Percentiles rank a stretch among this genome's conserved stretches.
These are phyloP conservation scores for Lordiphosa clarofinis DNA, from an alignment of 1,140 invertebrate genomes.

Conservation along the genomic window DNA sequence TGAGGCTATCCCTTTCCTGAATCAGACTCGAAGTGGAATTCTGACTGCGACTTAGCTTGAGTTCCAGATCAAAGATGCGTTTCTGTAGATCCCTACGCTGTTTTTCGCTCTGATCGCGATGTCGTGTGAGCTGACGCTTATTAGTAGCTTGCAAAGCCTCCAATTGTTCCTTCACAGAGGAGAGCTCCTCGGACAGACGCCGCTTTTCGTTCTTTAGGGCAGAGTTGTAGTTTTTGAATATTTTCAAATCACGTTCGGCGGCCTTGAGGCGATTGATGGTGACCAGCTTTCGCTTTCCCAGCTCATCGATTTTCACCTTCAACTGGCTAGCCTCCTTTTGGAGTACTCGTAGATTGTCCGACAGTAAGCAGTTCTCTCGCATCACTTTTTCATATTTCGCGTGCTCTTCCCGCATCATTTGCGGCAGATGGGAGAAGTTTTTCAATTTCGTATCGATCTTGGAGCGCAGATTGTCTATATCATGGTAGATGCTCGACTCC, in stretches of 20 bases:
- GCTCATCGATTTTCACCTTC: constrained; percentile 66
- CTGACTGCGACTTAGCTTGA: constrained; percentile 67
- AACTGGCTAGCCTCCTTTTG: constrained; percentile 59
- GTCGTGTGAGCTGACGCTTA: constrained; percentile 57
- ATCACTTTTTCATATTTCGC: constrained; percentile 54
- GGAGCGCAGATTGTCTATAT: constrained; percentile 52
- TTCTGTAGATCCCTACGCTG: constrained; percentile 71
- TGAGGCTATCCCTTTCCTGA: constrained; percentile 68
- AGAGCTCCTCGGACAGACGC: constrained; percentile 47
- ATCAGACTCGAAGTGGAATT: constrained; percentile 67
- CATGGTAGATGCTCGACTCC: constrained; percentile 55
- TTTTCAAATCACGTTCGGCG: constrained; percentile 67
- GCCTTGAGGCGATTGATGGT: constrained; percentile 64
- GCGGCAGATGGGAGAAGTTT: constrained; percentile 56
- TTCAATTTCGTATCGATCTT: constrained; percentile 66
- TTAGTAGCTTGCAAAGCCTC: constrained; percentile 49
- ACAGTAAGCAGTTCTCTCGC: constrained; percentile 60
- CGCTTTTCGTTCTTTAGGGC: constrained; percentile 61
- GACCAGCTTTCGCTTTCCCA: constrained; percentile 50
- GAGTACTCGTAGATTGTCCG: constrained; percentile 53
- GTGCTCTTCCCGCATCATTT: constrained; percentile 63
- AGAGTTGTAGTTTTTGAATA: constrained; percentile 71
- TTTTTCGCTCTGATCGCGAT: constrained; percentile 70
- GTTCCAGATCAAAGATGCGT: constrained; percentile 64
- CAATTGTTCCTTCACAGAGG: constrained; percentile 47